These are phyloP conservation scores for Menura novaehollandiae DNA, from an alignment of 2,113 vertebrate genomes.

Conservation along the genomic window DNA sequence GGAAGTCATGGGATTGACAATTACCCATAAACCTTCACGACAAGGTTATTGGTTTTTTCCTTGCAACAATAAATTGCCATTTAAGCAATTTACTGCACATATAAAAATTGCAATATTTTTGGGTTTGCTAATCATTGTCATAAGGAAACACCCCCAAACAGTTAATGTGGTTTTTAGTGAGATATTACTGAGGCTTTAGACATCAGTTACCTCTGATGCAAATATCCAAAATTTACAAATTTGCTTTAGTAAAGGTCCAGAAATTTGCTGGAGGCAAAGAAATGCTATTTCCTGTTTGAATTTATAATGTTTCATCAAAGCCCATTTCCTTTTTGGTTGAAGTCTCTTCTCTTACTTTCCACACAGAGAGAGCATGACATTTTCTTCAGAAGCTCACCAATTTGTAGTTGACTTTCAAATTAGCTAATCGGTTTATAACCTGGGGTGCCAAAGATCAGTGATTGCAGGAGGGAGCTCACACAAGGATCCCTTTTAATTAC, in stretches of 20 bases:
- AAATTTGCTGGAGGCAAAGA: not conserved
- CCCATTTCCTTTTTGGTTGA: not conserved
- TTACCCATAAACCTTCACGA: not conserved
- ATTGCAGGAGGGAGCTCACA: not conserved
- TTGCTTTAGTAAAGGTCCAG: not conserved
- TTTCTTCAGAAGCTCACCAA: not conserved
- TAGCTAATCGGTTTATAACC: not conserved
- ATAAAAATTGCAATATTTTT: not conserved
- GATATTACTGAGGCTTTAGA: not conserved
- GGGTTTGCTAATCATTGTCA: not conserved
- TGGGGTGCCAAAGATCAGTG: not conserved
- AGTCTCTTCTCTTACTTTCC: not conserved
- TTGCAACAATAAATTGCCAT: not conserved
- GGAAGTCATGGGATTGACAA: not conserved
- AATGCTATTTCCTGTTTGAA: not conserved
- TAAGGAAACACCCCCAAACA: not conserved
- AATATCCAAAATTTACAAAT: not conserved
- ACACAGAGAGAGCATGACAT: not conserved
- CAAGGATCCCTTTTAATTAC: not conserved
- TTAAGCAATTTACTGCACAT: not conserved
- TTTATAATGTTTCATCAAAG: not conserved
- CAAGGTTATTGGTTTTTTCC: not conserved
- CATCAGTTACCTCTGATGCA: not conserved
- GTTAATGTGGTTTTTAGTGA: not conserved
- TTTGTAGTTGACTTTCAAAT: not conserved